Base-by-base conservation (phyloP, 2,113 vertebrate species). In the Sturnus vulgaris region DNA sequence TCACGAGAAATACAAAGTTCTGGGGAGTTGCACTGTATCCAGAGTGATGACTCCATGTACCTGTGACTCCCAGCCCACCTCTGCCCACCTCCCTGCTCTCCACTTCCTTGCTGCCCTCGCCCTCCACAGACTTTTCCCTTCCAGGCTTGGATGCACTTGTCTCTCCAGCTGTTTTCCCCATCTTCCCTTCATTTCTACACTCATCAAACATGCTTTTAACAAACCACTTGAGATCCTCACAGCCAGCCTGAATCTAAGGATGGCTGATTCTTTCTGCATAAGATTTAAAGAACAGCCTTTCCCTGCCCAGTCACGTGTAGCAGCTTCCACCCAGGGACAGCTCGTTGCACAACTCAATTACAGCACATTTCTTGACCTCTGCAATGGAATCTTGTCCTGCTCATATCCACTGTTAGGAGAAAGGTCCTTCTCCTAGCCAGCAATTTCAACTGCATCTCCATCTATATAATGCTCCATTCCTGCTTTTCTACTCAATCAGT, bases 151-250 rank as follows among this genome's bases (percentile, higher is more conserved):
- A 68, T 5, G 19, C 31, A 23, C 64, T 88, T 56, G 53, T 65
- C 64, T 80, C 71, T 86, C 46, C 65, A 64, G 82, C 72, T 77
- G 68, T 60, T 46, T 17, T 77, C 59, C 15, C 28, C 52, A 19
- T 44, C 56, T 60, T 84, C 64, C 35, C 73, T 82, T 86, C 81
- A 66, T 42, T 64, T 87, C 90, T 64, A 44, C 68, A 42, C 39
- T 92, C 85, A 64, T 60, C 20, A 9, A 90, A 92, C 39, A 83
- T 5, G 46, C 75, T 93, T 90, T 91, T 72, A 94, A 95, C 93
- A 94, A 95, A 90, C 22, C 93, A 93, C 88, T 44, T 33, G 90
- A 93, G 93, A 95, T 68, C 42, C 85, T 73, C 50, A 10, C 59
- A 72, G 70, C 53, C 75, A 35, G 55, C 31, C 55, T 86, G 78